These are phyloP conservation scores for Tineola bisselliella DNA, from an alignment of 2,888 invertebrate genomes.

Conservation along the genomic window DNA sequence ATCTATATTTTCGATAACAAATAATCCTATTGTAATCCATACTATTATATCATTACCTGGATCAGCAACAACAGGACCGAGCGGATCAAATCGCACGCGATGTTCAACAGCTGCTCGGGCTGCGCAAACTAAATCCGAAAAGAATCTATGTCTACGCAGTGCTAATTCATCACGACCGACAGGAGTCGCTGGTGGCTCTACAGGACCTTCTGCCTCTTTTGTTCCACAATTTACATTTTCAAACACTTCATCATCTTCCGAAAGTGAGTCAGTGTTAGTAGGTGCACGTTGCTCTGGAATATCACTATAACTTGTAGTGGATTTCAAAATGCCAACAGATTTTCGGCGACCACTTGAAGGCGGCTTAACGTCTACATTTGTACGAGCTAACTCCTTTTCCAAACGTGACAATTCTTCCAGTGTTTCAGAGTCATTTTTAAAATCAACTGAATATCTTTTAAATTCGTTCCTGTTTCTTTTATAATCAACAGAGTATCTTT, in stretches of 20 bases:
- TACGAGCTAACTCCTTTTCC: slow-evolving; percentile 49
- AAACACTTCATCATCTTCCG: slow-evolving; percentile 70
- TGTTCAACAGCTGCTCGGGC: slow-evolving; percentile 78
- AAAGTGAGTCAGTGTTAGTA: slow-evolving; percentile 30
- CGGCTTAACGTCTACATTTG: slow-evolving; percentile 48
- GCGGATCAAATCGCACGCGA: slow-evolving; percentile 78
- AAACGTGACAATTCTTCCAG: slow-evolving; percentile 47
- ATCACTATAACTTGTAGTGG: slow-evolving; percentile 45
- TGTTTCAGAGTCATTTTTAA: slow-evolving; percentile 46
- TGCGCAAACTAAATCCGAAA: slow-evolving; percentile 79
- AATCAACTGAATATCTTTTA: slow-evolving; percentile 56
- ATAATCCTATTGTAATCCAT: too few species aligned
- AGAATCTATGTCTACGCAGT: slow-evolving; percentile 78
- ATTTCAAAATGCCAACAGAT: slow-evolving; percentile 57
- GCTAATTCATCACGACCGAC: slow-evolving; percentile 83
- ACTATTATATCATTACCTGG: slow-evolving; percentile 49
- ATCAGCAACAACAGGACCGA: slow-evolving; percentile 72
- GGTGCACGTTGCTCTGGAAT: slow-evolving; percentile 32
- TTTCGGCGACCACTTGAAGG: slow-evolving; percentile 39
- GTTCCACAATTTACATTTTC: slow-evolving; percentile 38
- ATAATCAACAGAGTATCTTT: slow-evolving; percentile 54
- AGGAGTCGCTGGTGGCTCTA: slow-evolving; percentile 78
- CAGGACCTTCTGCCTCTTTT: slow-evolving; percentile 60
- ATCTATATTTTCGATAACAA: neutral
- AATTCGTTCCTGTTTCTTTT: slow-evolving; percentile 48